Conservation (phyloP, 2,113 vertebrate species). For the Indri indri region DNA sequence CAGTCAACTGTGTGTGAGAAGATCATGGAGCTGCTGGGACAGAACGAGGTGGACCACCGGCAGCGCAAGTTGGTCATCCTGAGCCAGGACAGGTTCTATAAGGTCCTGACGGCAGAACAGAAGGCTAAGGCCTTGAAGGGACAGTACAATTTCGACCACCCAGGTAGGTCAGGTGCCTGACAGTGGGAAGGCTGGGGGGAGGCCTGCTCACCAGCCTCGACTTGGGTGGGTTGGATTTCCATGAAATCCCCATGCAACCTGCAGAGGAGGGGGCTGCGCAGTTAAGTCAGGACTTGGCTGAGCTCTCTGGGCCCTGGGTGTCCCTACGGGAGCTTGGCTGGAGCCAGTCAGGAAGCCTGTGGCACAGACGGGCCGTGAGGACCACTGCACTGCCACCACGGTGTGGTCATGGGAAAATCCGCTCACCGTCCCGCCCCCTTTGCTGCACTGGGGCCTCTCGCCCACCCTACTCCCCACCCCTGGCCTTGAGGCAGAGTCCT, state of each 20-base stretch:
- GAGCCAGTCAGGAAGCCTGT: neutral
- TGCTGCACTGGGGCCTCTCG: neutral
- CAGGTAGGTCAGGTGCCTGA: constrained; percentile 84
- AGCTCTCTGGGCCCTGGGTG: neutral
- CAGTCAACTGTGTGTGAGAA: constrained; percentile 98
- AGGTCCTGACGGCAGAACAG: constrained; percentile 94
- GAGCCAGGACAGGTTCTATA: constrained; percentile 98
- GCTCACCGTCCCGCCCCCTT: rapidly evolving
- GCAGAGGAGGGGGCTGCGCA: neutral
- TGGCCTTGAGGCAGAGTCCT: neutral
- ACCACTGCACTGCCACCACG: no score
- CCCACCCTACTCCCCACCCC: no score
- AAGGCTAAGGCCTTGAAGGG: constrained; percentile 94
- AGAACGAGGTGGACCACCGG: constrained; percentile 95
- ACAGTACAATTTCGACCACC: constrained; percentile 98
- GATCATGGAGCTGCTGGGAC: constrained; percentile 98
- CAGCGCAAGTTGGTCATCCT: constrained; percentile 95
- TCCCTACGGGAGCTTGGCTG: neutral
- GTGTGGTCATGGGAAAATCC: neutral
- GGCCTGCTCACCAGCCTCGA: neutral
- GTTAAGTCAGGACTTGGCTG: neutral
- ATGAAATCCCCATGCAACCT: rapidly evolving
- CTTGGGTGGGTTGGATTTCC: neutral
- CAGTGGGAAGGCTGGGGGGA: no score
- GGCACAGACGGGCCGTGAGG: neutral